Percentiles rank a stretch among this genome's conserved stretches.
phyloP scores from a whole-genome alignment of 2,797 vertebrate species.

The Melopsittacus undulatus region DNA sequence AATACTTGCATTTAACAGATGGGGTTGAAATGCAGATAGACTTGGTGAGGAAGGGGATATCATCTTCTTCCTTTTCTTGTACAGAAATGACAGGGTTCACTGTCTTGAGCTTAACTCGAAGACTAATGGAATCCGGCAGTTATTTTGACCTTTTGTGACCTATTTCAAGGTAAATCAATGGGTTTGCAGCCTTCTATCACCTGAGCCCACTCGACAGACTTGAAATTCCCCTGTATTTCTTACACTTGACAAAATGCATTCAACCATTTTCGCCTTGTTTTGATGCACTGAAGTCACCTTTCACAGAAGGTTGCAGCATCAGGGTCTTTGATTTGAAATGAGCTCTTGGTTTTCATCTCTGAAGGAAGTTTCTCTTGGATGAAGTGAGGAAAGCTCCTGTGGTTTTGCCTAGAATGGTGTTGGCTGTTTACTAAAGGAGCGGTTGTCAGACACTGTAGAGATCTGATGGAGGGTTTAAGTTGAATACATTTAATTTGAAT shows the following conservation, averaged over 20 bases:
- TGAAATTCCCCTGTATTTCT: not conserved
- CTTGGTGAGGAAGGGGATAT: not conserved
- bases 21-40: not conserved
- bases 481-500: not conserved
- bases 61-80: not conserved
- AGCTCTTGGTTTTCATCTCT: not conserved
- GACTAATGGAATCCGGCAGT: not conserved
- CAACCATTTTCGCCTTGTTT: not conserved
- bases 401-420: not conserved
- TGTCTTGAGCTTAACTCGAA: conserved; percentile 3
- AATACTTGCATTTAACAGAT: not conserved
- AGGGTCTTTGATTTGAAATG: not conserved
- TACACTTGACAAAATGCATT: not conserved
- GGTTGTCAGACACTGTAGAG: not conserved
- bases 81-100: not conserved
- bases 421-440: not conserved
- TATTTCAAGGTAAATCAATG: conserved; percentile 36
- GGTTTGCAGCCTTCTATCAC: conserved; percentile 14
- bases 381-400: not conserved
- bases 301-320: not conserved
- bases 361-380: not conserved
- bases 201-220: not conserved
- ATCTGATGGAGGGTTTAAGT: not conserved
- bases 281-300: not conserved
- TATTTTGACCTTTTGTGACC: conserved; percentile 24